phyloP scores from a whole-genome alignment of 2,888 invertebrate species.

The Callyntrura guangdongensis region DNA sequence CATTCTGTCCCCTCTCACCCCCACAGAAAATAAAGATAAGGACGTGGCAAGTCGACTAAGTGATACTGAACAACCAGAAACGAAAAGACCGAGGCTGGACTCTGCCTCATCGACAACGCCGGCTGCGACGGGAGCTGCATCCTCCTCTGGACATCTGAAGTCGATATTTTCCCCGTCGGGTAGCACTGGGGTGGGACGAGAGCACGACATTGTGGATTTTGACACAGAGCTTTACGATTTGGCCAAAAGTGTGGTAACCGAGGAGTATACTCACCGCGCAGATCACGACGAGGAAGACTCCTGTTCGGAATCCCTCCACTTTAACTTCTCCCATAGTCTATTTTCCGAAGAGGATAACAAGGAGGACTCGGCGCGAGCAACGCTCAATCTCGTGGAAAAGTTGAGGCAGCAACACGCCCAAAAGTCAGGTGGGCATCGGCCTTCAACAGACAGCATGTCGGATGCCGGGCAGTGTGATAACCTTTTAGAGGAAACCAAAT shows the following conservation, averaged over 20 bases:
- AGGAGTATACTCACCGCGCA: conserved; percentile 80
- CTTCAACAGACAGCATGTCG: conserved; percentile 81
- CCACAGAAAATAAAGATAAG: conserved; percentile 81
- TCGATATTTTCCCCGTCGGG: conserved; percentile 84
- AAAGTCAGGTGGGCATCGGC: conserved; percentile 87
- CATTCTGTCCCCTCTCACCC: conserved; percentile 82
- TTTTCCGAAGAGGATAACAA: conserved; percentile 92
- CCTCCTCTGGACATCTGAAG: conserved; percentile 61
- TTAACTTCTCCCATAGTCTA: conserved; percentile 89
- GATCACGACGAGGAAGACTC: conserved; percentile 74
- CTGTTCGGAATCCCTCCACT: conserved; percentile 86
- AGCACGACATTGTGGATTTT: conserved; percentile 83
- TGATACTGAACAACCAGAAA: conserved; percentile 82
- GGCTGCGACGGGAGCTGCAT: not conserved
- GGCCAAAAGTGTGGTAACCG: conserved; percentile 84
- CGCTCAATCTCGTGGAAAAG: conserved; percentile 94
- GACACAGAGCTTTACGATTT: conserved; percentile 84
- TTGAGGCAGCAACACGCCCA: conserved; percentile 91
- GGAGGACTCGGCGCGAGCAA: conserved; percentile 94
- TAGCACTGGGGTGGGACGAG: conserved; percentile 66
- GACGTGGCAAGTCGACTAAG: conserved; percentile 21
- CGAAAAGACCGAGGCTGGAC: conserved; percentile 83
- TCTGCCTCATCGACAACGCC: conserved; percentile 44
- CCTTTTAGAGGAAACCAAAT: conserved; percentile 77
- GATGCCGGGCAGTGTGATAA: conserved; percentile 62